Evolutionary conservation across 2,888 invertebrate species (phyloP).

Genomic region (Eueremaeus valkanovi): DNA sequence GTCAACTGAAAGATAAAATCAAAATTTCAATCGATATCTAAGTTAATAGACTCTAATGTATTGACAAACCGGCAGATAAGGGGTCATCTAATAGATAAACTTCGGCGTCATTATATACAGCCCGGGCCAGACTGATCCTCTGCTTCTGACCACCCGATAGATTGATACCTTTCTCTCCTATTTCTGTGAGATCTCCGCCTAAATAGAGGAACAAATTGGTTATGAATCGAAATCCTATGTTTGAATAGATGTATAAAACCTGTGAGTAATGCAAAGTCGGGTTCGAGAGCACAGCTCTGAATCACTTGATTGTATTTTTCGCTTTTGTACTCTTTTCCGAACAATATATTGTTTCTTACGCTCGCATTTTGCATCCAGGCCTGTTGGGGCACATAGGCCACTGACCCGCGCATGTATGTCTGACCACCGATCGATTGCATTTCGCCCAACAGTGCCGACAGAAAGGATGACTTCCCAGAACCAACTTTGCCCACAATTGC

Average conservation of each 20-base stretch:
- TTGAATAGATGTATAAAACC: slow-evolving; percentile 43
- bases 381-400: slow-evolving; percentile 87
- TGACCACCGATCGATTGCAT: slow-evolving; percentile 45
- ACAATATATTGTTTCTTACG: slow-evolving; percentile 84
- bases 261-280: slow-evolving; percentile 56
- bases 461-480: slow-evolving; percentile 36
- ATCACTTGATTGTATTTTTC: slow-evolving; percentile 50
- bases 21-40: no score
- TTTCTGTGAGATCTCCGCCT: slow-evolving; percentile 93
- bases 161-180: slow-evolving; percentile 77
- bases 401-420: slow-evolving; percentile 55
- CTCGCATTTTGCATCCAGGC: slow-evolving; percentile 98
- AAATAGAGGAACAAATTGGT: slow-evolving; percentile 54
- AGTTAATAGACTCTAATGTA: no score
- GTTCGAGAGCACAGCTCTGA: slow-evolving; percentile 49
- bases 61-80: slow-evolving; percentile 54
- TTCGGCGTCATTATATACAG: slow-evolving; percentile 53
- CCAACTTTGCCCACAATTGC: slow-evolving; percentile 37
- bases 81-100: slow-evolving; percentile 59
- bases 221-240: slow-evolving; percentile 54
- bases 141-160: slow-evolving; percentile 55
- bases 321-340: slow-evolving; percentile 70
- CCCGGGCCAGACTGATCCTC: slow-evolving; percentile 53
- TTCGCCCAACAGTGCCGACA: slow-evolving; percentile 34
- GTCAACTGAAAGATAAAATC: no score